These are phyloP conservation scores for Cercopithecus mitis DNA, from an alignment of 2,797 vertebrate genomes.

Conservation along the genomic window DNA sequence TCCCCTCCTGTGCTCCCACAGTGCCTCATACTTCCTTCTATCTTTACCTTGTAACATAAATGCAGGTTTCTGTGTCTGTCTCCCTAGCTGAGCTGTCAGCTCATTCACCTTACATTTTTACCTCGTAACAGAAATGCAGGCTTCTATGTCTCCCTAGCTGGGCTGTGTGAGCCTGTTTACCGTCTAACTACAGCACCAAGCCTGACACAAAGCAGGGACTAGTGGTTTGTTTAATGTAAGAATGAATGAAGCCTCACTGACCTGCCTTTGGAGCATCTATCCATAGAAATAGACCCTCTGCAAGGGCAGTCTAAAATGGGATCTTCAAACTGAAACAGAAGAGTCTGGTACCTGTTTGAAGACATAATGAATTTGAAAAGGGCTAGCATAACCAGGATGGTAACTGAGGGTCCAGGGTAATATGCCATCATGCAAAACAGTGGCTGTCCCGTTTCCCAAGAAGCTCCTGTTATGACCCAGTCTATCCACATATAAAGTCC, in stretches of 20 bases:
- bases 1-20: background rate
- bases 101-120: background rate
- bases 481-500: background rate
- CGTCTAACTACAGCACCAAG: background rate
- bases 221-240: background rate
- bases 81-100: background rate
- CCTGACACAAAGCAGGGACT: background rate
- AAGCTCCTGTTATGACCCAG: background rate
- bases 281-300: background rate
- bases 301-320: background rate
- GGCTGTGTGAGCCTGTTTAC: background rate
- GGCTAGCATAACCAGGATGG: background rate
- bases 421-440: background rate
- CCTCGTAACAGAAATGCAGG: background rate
- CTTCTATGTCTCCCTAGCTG: background rate
- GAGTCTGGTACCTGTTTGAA: background rate
- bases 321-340: background rate
- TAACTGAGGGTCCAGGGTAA: background rate
- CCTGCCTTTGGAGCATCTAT: background rate
- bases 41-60: background rate
- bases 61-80: background rate
- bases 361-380: background rate
- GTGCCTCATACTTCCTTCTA: background rate
- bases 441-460: background rate
- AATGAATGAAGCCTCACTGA: background rate